Base-by-base conservation (phyloP, 2,888 invertebrate species). In the Cylindroiulus punctatus region DNA sequence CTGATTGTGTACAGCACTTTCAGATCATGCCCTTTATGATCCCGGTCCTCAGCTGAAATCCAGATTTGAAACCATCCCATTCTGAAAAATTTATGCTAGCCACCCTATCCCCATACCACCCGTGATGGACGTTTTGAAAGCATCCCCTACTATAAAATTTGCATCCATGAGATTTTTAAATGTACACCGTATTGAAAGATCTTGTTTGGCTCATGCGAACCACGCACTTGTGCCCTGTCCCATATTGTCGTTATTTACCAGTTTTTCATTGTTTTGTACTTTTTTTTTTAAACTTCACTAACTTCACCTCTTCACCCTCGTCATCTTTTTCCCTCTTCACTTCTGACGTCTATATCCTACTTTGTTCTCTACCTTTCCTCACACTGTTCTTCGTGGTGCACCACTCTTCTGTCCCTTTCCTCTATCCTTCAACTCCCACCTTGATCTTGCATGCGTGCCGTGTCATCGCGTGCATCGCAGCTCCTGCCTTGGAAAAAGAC, bases 401-500 rank as follows among this genome's bases (percentile, higher is more conserved):
- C 81, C 42, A 7, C 30, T 81, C 12, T 86, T 17, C 83, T 42
- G 82, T 26, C 44, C 42, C 44, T 36, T 44, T 30, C 47, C 7
- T 86, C n/a, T 47, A 42, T 26, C 44, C n/a, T 4, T 76, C 85
- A n/a, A 30, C 12, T 85, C 26, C 32, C 4, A 22, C 52, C 57
- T 22, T n/a, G 76, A 19, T 36, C 42, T 47, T 65, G 65, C 85
- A 76, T 76, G 57, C 65, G 4, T 76, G 32, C 76, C 7, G 26
- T 40, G 40, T 85, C 57, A 76, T 26, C 65, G 12, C 65, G 65
- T 65, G 65, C 65, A n/a, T 65, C 65, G 47, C 88, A 89, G 88
- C 89, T 88, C 88, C 89, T 85, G 88, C 88, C 87, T 87, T 88
- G 85, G 88, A 88, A 81, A 89, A 89, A 88, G 89, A 89, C 84